Percentiles rank a stretch among this genome's conserved stretches.
phyloP scores from a whole-genome alignment of 2,797 vertebrate genomes.

The Siniperca scherzeri region DNA sequence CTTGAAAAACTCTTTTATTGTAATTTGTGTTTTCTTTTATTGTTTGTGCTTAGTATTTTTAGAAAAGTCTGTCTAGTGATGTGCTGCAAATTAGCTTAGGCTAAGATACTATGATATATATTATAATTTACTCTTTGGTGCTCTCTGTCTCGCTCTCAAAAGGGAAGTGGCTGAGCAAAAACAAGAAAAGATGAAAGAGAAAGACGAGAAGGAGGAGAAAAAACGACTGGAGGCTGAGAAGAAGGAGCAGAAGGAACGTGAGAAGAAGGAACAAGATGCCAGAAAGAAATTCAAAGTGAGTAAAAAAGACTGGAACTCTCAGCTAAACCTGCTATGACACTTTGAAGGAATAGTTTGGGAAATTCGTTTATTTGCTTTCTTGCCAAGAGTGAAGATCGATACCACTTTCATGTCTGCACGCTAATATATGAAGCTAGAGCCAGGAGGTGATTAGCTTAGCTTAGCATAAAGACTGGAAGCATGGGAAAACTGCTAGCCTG shows the following conservation, averaged over 20 bases:
- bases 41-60: not conserved
- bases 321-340: not conserved
- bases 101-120: not conserved
- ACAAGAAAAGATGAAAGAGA: conserved; percentile 87
- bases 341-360: not conserved
- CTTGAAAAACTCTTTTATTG: not conserved
- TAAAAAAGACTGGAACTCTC: not conserved
- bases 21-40: not conserved
- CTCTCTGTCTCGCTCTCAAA: not conserved
- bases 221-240: conserved; percentile 89
- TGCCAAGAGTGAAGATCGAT: not conserved
- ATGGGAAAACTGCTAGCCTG: not conserved
- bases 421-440: too few species aligned
- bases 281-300: conserved; percentile 96
- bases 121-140: not conserved
- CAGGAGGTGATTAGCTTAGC: not conserved
- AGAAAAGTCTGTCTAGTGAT: not conserved
- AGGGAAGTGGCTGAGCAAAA: conserved; percentile 79
- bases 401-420: not conserved
- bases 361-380: not conserved
- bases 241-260: conserved; percentile 93
- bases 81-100: too few species aligned
- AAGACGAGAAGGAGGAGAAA: conserved; percentile 91
- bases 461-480: not conserved
- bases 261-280: conserved; percentile 94